Evolutionary conservation across 2,113 vertebrate genomes (phyloP), one percentile per base, ranked within the genome.

Genomic region (Actinemys pallida): DNA sequence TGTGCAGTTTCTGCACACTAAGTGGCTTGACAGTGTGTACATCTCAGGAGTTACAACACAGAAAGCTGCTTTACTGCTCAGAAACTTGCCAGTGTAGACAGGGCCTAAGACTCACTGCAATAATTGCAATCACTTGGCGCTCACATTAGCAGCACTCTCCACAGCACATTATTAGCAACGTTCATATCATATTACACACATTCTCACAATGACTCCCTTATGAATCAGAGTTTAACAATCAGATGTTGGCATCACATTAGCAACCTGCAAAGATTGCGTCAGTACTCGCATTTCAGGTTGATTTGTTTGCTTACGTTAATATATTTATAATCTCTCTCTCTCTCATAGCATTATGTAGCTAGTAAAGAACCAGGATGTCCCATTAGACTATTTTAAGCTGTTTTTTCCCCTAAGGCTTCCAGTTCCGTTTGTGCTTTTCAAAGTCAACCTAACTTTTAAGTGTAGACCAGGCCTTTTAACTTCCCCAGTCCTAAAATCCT

Each of bases 121-220:
- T 95, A 93, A 78, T 54, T 79, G 62, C 81, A 88, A 6, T 3
- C 65, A 84, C 92, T 94, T 96, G 85, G 90, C 93, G 80, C 86
- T 94, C 90, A 88, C 35, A n/a, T 11, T 76, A 89, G 72, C 35
- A 90, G 57, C 52, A 39, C 57, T 1, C 27, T 93, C 81, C 31
- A 79, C 72, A 86, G 72, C 25, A 2, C 11, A 49, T 91, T 91
- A 83, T 87, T 84, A 93, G 45, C 81, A 90, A 53, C 47, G 89
- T n/a, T 90, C 39, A 22, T n/a, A 31, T 50, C 19, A 50, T 90
- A 5, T 65, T 87, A 14, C 80, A 87, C 65, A 39, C 8, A 5
- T 57, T 84, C 53, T 35, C 69, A 72, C 3, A 6, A 95, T 54
- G 79, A 45, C 3, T 90, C 12, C 53, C 93, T 83, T 83, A 39